Base-by-base conservation (phyloP, 2,797 vertebrate genomes). In the Anguilla anguilla region DNA sequence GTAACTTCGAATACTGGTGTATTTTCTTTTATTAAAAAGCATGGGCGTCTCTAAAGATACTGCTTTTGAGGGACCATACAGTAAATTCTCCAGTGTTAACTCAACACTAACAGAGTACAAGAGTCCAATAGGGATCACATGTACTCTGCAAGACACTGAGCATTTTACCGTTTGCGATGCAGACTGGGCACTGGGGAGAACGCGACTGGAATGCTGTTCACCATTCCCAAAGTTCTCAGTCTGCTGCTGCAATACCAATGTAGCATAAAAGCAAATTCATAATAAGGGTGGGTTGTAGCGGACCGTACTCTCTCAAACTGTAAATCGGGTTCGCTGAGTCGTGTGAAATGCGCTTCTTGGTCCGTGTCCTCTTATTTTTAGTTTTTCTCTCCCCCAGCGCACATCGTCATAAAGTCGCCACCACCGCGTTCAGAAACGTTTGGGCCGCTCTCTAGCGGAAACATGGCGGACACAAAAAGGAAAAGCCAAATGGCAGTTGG, bases 271-370 rank as follows among this genome's bases (percentile, higher is more conserved):
- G 46, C 22, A 82, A 82, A 35, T 7, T 46, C 55, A 82, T 82
- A 51, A 51, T 82, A n/a, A 82, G 9, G 43, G 46, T 82, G 49
- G 79, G 79, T 51, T 88, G 88, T 57, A 6, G 87, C 86, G 92
- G 39, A 89, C 91, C 92, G 89, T 91, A 90, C 93, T 90, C 91
- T 93, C 90, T 90, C 89, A 86, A 91, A 92, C 91, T 93, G 92
- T 95, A 95, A 96, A 96, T 95, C 95, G 94, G 89, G 89, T 31
- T 77, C 92, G 92, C 93, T 93, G 92, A 93, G 95, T 96, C 96
- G 95, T 94, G 92, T 94, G 92, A 95, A 92, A 92, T 93, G 89
- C 92, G 93, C 93, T 93, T 89, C 89, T 93, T 79, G 93, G 92
- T 92, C 90, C 83, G 91, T 91, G 90, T 88, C 91, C 92, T 92